Conservation (phyloP, 2,113 vertebrate genomes). For the Salvelinus sp. region DNA sequence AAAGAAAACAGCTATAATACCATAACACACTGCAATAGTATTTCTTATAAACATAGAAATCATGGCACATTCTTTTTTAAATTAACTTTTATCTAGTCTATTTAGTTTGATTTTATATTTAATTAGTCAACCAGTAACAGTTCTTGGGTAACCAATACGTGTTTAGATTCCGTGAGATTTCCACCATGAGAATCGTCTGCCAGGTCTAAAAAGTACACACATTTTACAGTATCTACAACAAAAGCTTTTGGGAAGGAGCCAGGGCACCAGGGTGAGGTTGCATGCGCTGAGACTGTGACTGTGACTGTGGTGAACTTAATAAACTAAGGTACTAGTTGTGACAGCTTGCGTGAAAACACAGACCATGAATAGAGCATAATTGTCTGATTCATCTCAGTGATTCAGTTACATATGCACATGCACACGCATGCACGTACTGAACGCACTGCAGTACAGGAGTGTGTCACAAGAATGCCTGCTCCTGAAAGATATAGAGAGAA, state of each 20-base stretch:
- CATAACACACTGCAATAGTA: neutral
- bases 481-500: no score
- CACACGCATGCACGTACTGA: no score
- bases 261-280: neutral
- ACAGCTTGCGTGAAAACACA: slow-evolving; percentile 25
- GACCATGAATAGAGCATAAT: slow-evolving; percentile 33
- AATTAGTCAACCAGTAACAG: neutral
- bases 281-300: neutral
- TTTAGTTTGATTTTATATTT: neutral
- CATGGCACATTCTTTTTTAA: neutral
- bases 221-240: neutral
- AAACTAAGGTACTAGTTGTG: slow-evolving; percentile 23
- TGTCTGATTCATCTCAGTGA: slow-evolving; percentile 41
- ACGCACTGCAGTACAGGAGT: no score
- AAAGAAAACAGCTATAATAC: neutral
- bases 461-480: no score
- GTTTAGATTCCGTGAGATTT: no score
- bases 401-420: neutral
- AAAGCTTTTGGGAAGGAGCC: neutral
- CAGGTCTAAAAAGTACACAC: neutral
- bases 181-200: neutral
- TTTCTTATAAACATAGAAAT: neutral
- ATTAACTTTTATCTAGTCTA: neutral
- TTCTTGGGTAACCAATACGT: neutral
- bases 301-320: neutral